A percentile compares a stretch with the other conserved stretches of the same genome.
Evolutionary conservation across 2,888 invertebrate genomes (phyloP).

Genomic region (Pachycephus smyrnensis): DNA sequence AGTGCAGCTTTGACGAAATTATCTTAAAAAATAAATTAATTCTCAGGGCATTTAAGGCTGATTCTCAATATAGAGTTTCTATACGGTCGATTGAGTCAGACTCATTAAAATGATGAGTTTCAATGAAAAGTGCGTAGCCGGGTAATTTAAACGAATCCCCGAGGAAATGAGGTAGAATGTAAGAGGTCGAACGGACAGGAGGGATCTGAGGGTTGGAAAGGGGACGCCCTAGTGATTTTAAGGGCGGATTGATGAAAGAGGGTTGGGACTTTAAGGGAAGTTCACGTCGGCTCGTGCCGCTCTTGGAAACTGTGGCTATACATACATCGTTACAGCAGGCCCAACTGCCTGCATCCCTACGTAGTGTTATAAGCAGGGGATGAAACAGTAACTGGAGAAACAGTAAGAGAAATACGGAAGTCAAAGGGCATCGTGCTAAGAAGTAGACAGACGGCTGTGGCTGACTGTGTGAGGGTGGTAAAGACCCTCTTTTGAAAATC

Average conservation of each 20-base stretch:
- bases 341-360: neutral
- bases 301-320: neutral
- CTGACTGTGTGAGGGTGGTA: neutral
- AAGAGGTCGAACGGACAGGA: neutral
- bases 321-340: neutral
- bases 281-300: neutral
- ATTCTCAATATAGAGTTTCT: neutral
- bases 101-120: neutral
- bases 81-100: neutral
- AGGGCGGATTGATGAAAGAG: neutral
- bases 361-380: neutral
- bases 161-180: neutral
- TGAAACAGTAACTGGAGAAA: neutral
- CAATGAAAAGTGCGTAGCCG: neutral
- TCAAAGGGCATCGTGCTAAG: neutral
- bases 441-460: neutral
- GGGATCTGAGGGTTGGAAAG: neutral
- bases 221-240: neutral
- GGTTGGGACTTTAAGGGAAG: neutral
- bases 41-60: neutral
- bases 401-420: neutral
- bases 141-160: neutral
- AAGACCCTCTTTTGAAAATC: slow-evolving; percentile 21
- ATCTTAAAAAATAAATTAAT: neutral
- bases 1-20: neutral